A percentile compares a stretch with the other conserved stretches of the same genome.
phyloP scores from a whole-genome alignment of 2,797 vertebrate species.

The Sebastes iracundus region DNA sequence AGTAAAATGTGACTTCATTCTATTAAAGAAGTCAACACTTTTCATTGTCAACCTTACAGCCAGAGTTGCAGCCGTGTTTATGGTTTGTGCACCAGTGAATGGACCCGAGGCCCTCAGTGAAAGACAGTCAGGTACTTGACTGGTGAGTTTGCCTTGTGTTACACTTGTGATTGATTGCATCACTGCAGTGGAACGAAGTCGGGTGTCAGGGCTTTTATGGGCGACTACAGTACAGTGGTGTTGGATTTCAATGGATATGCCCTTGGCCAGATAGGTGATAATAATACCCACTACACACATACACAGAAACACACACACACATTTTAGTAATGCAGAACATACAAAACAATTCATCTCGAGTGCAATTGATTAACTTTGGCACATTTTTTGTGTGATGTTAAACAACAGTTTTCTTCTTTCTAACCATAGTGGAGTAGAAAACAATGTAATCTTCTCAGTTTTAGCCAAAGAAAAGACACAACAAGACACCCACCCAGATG shows the following conservation, averaged over 20 bases:
- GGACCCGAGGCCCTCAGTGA: neutral
- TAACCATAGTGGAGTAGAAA: neutral
- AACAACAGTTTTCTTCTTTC: neutral
- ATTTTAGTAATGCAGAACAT: neutral
- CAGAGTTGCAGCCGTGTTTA: neutral
- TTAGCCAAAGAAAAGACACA: neutral
- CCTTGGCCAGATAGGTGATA: constrained; percentile 75
- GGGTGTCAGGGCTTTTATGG: constrained; percentile 72
- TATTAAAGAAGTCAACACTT: neutral
- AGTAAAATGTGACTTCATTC: neutral
- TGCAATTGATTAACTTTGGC: neutral
- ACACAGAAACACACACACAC: constrained; percentile 20
- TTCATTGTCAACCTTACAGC: neutral
- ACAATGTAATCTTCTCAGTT: neutral
- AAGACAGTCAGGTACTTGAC: constrained; percentile 11
- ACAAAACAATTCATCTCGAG: neutral
- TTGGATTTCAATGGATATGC: constrained; percentile 76
- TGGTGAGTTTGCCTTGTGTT: constrained; percentile 49
- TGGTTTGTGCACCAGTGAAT: neutral
- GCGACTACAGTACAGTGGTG: constrained; percentile 57
- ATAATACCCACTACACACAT: constrained; percentile 22
- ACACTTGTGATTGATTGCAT: constrained; percentile 76
- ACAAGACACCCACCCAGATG: neutral
- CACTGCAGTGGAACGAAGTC: constrained; percentile 77
- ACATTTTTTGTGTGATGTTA: neutral